Evolutionary conservation across 2,797 vertebrate genomes (phyloP).

Genomic region (Phoebastria nigripes): DNA sequence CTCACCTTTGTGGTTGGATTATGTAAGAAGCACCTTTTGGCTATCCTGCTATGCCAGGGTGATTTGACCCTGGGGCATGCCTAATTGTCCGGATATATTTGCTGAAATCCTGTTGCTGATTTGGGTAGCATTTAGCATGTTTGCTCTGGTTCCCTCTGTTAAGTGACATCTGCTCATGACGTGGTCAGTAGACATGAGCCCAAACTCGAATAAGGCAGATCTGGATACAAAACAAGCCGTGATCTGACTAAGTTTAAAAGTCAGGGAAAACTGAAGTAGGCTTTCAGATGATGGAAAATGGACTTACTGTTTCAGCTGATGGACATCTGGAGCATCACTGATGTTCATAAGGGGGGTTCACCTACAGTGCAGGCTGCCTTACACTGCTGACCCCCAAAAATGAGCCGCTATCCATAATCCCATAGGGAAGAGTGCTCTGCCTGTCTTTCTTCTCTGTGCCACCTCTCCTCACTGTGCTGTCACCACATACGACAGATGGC

Average conservation of each 20-base stretch:
- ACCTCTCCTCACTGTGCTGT: background rate
- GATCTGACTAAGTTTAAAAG: background rate
- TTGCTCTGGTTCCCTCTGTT: background rate
- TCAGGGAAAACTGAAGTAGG: background rate
- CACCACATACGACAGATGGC: fast-evolving
- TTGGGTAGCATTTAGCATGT: background rate
- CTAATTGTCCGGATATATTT: background rate
- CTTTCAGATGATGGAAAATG: background rate
- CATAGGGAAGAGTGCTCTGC: background rate
- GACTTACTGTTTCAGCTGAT: background rate
- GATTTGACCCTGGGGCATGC: background rate
- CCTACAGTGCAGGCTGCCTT: background rate
- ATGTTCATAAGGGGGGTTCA: background rate
- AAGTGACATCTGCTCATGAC: background rate
- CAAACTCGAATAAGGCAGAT: background rate
- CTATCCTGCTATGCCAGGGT: background rate
- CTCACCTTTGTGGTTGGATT: background rate
- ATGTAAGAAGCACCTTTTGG: background rate
- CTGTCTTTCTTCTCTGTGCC: background rate
- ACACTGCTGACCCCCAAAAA: background rate
- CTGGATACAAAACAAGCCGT: background rate
- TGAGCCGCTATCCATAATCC: background rate
- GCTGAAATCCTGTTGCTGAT: background rate
- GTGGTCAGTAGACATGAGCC: background rate
- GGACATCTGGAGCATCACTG: background rate